Evolutionary conservation across 2,113 vertebrate species (phyloP).

Genomic region (Phodopus roborovskii): DNA sequence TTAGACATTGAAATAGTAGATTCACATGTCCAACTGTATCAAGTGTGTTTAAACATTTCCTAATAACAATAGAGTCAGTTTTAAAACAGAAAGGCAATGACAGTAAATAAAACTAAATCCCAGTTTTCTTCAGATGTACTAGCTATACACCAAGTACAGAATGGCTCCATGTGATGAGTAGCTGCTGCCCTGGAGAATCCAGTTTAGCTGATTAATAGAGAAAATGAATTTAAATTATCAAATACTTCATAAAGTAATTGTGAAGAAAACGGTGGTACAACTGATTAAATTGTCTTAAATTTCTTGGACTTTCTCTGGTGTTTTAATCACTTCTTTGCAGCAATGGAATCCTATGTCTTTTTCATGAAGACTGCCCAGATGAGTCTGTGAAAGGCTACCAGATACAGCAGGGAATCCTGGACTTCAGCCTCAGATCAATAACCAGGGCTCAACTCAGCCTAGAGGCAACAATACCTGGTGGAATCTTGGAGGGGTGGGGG

Average conservation of each 20-base stretch:
- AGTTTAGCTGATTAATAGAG: background rate
- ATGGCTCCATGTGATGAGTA: background rate
- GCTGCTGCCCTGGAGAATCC: background rate
- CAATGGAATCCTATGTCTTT: background rate
- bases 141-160: background rate
- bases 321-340: background rate
- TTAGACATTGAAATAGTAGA: slow-evolving; percentile 5
- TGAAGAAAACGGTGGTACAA: background rate
- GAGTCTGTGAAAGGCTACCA: background rate
- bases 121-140: background rate
- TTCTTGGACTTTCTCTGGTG: background rate
- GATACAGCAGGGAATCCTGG: background rate
- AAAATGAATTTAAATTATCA: background rate
- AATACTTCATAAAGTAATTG: background rate
- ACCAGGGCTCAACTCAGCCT: background rate
- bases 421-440: background rate
- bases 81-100: slow-evolving; percentile 30
- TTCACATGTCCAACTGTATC: background rate
- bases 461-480: background rate
- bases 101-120: slow-evolving; percentile 31
- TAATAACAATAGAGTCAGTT: background rate
- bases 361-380: rapidly evolving
- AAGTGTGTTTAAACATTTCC: background rate
- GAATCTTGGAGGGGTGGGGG: background rate
- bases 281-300: background rate